A percentile compares a stretch with the other conserved stretches of the same genome.
These are phyloP conservation scores for Hipparchia semele DNA, from an alignment of 2,888 invertebrate genomes.

Conservation along the genomic window DNA sequence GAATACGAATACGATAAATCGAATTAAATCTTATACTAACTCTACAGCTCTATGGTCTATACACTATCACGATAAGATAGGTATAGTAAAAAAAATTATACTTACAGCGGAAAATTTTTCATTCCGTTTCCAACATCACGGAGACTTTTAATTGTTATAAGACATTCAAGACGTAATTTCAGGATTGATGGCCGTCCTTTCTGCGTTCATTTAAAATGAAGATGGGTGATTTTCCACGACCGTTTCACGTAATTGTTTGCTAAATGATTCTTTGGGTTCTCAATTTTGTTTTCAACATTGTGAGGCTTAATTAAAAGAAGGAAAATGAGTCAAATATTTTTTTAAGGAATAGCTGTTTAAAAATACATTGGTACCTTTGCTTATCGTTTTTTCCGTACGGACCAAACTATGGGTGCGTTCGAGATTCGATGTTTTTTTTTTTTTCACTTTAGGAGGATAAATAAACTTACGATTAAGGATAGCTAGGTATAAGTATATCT, in stretches of 20 bases:
- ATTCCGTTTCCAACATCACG: conserved; percentile 17
- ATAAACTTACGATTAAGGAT: too few species aligned
- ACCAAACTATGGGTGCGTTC: too few species aligned
- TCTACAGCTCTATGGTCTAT: background rate
- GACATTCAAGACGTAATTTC: conserved; percentile 30
- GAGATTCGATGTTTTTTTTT: too few species aligned
- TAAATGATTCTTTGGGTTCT: conserved; percentile 24
- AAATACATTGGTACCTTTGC: background rate
- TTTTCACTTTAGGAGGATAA: too few species aligned
- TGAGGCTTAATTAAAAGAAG: conserved; percentile 10
- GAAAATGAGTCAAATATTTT: background rate
- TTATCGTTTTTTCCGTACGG: too few species aligned
- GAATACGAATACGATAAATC: too few species aligned
- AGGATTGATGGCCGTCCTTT: conserved; percentile 32
- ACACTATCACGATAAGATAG: too few species aligned
- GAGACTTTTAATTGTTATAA: conserved; percentile 30
- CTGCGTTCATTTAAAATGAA: conserved; percentile 28
- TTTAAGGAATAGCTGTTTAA: background rate
- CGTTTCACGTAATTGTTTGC: conserved; percentile 29
- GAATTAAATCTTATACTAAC: too few species aligned
- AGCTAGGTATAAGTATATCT: too few species aligned
- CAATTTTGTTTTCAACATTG: conserved; percentile 20
- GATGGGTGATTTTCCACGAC: conserved; percentile 25
- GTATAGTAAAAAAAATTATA: background rate
- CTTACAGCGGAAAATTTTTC: conserved; percentile 7